Evolutionary conservation across 2,888 invertebrate species (phyloP), one percentile per base, ranked within the genome.

Genomic region (Mellilla xanthometata): DNA sequence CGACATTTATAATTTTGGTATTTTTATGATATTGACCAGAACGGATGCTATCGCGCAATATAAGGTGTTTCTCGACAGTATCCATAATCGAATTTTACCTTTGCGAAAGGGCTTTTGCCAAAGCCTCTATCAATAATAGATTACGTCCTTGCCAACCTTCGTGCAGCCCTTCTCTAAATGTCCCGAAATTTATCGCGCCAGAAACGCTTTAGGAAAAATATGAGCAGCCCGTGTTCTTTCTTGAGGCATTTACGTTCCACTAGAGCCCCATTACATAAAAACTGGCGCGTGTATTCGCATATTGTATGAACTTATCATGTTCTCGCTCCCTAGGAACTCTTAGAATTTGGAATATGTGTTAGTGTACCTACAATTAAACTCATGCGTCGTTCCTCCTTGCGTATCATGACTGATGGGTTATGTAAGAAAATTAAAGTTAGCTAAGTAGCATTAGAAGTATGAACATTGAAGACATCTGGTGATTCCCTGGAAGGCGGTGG

Each of bases 111-210:
- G 59, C 55, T 63, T 61, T 56, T 56, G 50, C 52, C 47, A 62
- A 70, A 70, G 58, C 62, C 54, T 65, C 64, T 72, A 70, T 77
- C 69, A 75, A 79, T 77, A 76, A 72, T 77, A 75, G 69, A 77
- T 78, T 68, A 72, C 57, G 60, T 61, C 62, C 67, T 69, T 62
- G 56, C 61, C 62, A 64, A 70, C 69, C 64, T 70, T 68, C 64
- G 54, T 62, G 58, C 45, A 62, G 67, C 56, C 57, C 66, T 66
- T 65, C 60, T 58, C 62, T 68, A 68, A 71, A 73, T 67, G 71
- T 64, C 62, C 57, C 56, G 52, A 62, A 70, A 72, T 69, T 66
- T 73, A 73, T 71, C 59, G 65, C 54, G 44, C 54, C 60, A 58
- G 58, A 61, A 62, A 60, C 62, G 62, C 55, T 70, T 71, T 55